Evolutionary conservation across 1,140 invertebrate species (phyloP), one percentile per base, ranked within the genome.

Genomic region (Tetraneura akinire): DNA sequence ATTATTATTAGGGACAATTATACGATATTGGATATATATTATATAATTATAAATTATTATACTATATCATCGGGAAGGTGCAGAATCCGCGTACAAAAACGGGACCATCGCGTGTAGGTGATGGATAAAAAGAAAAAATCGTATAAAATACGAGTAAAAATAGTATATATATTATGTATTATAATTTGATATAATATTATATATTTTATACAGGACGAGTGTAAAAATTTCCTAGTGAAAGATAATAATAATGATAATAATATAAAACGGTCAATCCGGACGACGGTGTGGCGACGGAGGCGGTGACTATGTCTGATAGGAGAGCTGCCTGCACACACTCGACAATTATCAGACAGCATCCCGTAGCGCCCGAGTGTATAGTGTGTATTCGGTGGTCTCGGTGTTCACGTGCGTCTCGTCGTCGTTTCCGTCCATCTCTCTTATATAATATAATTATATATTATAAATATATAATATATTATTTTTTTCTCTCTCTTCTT

Each of bases 321-420:
- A 68, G 66, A 23, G 66, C 45, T 13, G 66, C 45, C 37, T 29
- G 37, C 32, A 13, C 60, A 64, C 64, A 32, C 42, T 10, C 66
- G 47, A 49, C 68, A 49, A 45, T 51, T 14, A 45, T 45, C 49
- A n/a, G 21, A 57, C 71, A 76, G 74, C 74, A 60, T 78, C 74
- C 74, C 74, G 74, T 78, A 76, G 73, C 6, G 73, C 0, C n/a
- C 29, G 53, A 60, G 51, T 45, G 55, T 21, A 60, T 47, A 78
- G 74, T 78, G 74, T 57, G 53, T 55, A 55, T 62, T 60, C 74
- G 55, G 55, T 42, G 55, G 55, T 78, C 74, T 47, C 55, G 37
- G 74, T 78, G 74, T 60, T 78, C 74, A 47, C 74, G 74, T 62
- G 74, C 55, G 74, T 47, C 53, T 51, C 70, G 70, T 29, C 23